phyloP scores from a whole-genome alignment of 2,113 vertebrate species.

The Aspidoscelis tigris region DNA sequence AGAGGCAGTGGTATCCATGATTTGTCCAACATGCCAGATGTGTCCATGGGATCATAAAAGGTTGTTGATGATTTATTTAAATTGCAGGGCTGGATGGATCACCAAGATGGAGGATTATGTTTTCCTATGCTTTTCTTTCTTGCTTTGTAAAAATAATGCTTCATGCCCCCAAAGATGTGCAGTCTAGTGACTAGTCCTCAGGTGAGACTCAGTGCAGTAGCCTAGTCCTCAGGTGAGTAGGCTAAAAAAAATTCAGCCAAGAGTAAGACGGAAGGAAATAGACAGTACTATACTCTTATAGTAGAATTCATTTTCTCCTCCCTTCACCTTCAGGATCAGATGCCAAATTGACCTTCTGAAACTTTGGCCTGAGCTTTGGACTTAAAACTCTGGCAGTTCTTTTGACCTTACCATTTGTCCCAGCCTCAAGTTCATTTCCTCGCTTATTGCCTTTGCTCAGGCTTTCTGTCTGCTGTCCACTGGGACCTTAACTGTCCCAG shows the following conservation, averaged over 20 bases:
- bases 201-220: background rate
- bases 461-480: slow-evolving; percentile 10
- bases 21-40: too few species aligned
- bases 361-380: slow-evolving; percentile 32
- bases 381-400: slow-evolving; percentile 21
- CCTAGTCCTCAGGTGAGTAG: background rate
- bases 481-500: background rate
- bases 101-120: background rate
- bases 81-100: too few species aligned
- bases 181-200: background rate
- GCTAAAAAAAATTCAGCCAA: background rate
- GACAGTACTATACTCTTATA: background rate
- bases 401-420: background rate
- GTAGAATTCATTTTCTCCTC: too few species aligned
- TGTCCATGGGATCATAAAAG: too few species aligned
- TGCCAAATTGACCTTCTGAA: background rate
- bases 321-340: background rate
- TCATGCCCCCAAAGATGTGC: background rate
- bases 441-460: slow-evolving; percentile 8
- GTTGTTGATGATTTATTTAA: background rate
- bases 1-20: too few species aligned
- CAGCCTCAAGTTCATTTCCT: slow-evolving; percentile 9
- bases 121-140: background rate
- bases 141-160: background rate
- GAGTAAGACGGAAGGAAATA: background rate